phyloP scores from a whole-genome alignment of 2,888 invertebrate genomes.

The Xanthorhoe spadicearia region DNA sequence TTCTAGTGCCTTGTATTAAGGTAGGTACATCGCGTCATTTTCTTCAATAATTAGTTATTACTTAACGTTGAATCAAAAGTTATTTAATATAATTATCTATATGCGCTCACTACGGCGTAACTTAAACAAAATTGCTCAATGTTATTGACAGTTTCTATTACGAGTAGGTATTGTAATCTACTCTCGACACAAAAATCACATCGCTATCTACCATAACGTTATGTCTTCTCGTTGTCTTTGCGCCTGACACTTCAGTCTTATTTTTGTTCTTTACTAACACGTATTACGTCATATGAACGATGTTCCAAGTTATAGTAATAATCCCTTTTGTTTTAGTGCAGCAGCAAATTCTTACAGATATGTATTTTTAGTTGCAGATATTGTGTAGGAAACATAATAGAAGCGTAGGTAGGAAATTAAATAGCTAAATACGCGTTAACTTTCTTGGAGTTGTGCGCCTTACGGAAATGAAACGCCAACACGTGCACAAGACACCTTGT shows the following conservation, averaged over 20 bases:
- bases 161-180: constrained; percentile 4
- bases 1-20: too few relatives aligned
- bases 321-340: background rate
- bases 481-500: background rate
- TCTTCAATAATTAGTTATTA: too few relatives aligned
- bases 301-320: background rate
- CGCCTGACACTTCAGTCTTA: constrained; percentile 4
- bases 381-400: background rate
- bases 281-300: background rate
- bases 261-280: background rate
- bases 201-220: background rate
- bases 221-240: background rate
- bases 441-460: background rate
- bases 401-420: background rate
- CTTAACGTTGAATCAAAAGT: too few relatives aligned
- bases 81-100: too few relatives aligned
- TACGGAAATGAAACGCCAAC: background rate
- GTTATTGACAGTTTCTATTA: constrained; percentile 8
- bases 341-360: background rate
- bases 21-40: too few relatives aligned
- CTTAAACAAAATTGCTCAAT: background rate
- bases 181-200: constrained; percentile 9
- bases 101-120: too few relatives aligned
- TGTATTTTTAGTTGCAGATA: background rate
- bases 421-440: background rate